Evolutionary conservation across 2,888 invertebrate species (phyloP).

Genomic region (Hedychridium roseum): DNA sequence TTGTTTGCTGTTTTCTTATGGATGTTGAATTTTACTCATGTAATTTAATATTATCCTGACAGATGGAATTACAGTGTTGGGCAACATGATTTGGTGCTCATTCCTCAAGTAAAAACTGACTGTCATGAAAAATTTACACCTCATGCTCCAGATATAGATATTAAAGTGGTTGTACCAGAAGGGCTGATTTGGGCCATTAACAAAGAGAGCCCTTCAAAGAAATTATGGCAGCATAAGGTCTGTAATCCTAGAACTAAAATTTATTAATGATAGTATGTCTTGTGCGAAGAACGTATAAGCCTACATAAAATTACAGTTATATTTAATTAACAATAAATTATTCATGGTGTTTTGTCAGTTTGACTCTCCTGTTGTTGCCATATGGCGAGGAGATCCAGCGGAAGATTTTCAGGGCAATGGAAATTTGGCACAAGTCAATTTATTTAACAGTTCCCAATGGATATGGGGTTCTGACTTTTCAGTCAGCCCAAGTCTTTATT

Average conservation of each 20-base stretch:
- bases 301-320: constrained; percentile 6
- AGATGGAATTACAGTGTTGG: constrained; percentile 97
- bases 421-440: constrained; percentile 73
- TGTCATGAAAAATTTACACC: constrained; percentile 60
- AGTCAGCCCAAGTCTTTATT: constrained; percentile 76
- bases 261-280: not conserved
- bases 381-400: constrained; percentile 79
- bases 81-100: constrained; percentile 79
- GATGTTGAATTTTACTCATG: not conserved
- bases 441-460: constrained; percentile 73
- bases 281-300: no score
- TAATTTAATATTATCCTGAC: constrained; percentile 14
- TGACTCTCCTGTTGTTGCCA: constrained; percentile 83
- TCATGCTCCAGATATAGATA: constrained; percentile 62
- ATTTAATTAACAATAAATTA: no score
- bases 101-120: constrained; percentile 62
- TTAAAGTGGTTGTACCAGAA: constrained; percentile 76
- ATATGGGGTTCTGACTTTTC: constrained; percentile 62
- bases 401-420: constrained; percentile 42
- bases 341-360: constrained; percentile 68
- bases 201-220: constrained; percentile 67
- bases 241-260: constrained; percentile 12
- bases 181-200: constrained; percentile 76
- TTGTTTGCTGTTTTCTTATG: constrained; percentile 5
- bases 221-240: constrained; percentile 83